Percentiles rank a stretch among this genome's conserved stretches.
phyloP scores from a whole-genome alignment of 2,113 vertebrate species.

The Murina feae region DNA sequence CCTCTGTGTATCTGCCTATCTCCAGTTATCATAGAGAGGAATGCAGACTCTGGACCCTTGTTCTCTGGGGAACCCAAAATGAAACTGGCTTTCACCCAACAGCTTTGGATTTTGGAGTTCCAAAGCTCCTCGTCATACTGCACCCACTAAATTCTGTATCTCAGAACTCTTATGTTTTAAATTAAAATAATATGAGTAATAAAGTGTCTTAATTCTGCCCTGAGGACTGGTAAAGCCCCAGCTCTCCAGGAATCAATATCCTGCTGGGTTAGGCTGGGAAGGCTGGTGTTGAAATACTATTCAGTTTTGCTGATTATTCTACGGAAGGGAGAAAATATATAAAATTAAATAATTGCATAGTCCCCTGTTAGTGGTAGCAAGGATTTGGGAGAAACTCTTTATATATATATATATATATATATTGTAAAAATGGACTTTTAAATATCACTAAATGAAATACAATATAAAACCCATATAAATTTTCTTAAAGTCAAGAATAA shows the following conservation, averaged over 20 bases:
- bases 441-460: neutral
- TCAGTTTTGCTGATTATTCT: neutral
- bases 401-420: neutral
- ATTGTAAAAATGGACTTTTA: conserved; percentile 4
- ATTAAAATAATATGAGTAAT: conserved; percentile 17
- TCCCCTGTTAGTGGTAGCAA: neutral
- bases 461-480: neutral
- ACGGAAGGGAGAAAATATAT: neutral
- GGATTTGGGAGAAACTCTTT: neutral
- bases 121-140: neutral
- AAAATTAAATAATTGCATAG: neutral
- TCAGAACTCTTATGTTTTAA: neutral
- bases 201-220: neutral
- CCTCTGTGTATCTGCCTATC: neutral
- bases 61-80: neutral
- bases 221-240: neutral
- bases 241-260: neutral
- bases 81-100: neutral
- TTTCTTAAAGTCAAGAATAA: neutral
- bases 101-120: neutral
- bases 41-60: neutral
- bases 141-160: neutral
- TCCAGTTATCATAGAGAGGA: neutral
- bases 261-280: neutral
- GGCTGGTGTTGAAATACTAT: neutral